These are phyloP conservation scores for Andrena fulva DNA, from an alignment of 2,888 invertebrate species.

Conservation along the genomic window DNA sequence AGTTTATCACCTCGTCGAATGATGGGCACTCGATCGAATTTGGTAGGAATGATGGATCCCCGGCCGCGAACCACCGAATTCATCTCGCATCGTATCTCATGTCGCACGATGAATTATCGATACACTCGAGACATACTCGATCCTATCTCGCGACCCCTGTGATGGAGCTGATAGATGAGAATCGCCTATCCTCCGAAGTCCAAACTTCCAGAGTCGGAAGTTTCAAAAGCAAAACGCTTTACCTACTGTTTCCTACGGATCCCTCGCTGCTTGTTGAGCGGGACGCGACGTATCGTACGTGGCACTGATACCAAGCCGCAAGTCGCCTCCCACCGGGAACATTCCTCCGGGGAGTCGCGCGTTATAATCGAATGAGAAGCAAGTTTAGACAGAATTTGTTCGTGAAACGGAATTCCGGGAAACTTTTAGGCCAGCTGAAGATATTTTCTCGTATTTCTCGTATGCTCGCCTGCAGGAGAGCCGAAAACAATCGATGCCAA, in stretches of 20 bases:
- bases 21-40: constrained; percentile 64
- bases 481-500: constrained; percentile 24
- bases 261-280: constrained; percentile 41
- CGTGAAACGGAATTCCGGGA: constrained; percentile 38
- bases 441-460: too few relatives aligned
- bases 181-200: constrained; percentile 24
- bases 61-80: constrained; percentile 59
- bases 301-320: constrained; percentile 45
- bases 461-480: too few relatives aligned
- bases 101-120: constrained; percentile 69
- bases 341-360: constrained; percentile 50
- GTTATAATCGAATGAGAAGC: constrained; percentile 52
- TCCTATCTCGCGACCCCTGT: constrained; percentile 36
- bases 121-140: constrained; percentile 60
- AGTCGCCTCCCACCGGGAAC: constrained; percentile 49
- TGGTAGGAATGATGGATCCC: constrained; percentile 66
- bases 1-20: constrained; percentile 54
- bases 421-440: neutral
- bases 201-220: neutral
- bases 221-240: neutral
- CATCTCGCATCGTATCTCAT: constrained; percentile 58
- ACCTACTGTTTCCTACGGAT: constrained; percentile 26
- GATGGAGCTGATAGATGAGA: constrained; percentile 59
- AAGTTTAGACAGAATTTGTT: constrained; percentile 50
- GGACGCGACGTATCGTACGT: constrained; percentile 21